phyloP scores from a whole-genome alignment of 2,888 invertebrate genomes.

The Limnephilus lunatus region DNA sequence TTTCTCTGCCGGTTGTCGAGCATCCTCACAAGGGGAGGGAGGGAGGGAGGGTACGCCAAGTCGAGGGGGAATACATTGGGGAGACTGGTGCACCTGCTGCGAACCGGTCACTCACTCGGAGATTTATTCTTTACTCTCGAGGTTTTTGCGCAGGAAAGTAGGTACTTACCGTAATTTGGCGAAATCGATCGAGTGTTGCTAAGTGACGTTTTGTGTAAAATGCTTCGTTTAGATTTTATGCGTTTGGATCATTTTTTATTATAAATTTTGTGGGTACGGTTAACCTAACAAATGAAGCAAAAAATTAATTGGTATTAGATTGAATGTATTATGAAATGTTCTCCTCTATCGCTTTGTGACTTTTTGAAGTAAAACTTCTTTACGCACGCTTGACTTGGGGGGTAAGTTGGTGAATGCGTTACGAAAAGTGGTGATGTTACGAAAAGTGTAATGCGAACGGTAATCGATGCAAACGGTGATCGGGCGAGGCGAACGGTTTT shows the following conservation, averaged over 20 bases:
- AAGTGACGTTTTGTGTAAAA: neutral
- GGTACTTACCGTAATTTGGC: neutral
- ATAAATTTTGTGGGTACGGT: neutral
- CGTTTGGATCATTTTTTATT: neutral
- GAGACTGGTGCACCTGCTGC: constrained; percentile 29
- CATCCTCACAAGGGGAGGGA: neutral
- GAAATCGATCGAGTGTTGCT: neutral
- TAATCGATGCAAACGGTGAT: too few relatives aligned
- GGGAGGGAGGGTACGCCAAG: neutral
- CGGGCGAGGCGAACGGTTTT: too few relatives aligned
- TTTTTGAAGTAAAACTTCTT: too few relatives aligned
- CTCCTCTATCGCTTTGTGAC: too few relatives aligned
- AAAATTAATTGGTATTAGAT: too few relatives aligned
- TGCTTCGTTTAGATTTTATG: neutral
- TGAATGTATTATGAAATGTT: too few relatives aligned
- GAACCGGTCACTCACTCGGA: constrained; percentile 28
- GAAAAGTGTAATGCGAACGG: too few relatives aligned
- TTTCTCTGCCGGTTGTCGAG: neutral
- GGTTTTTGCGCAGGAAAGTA: neutral
- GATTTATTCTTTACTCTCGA: neutral
- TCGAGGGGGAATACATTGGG: constrained; percentile 11
- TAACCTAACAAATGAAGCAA: neutral
- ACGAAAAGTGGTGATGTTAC: too few relatives aligned
- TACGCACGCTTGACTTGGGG: too few relatives aligned
- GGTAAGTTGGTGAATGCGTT: too few relatives aligned